These are phyloP conservation scores for Stegastes partitus DNA, from an alignment of 2,113 vertebrate genomes.

Conservation along the genomic window DNA sequence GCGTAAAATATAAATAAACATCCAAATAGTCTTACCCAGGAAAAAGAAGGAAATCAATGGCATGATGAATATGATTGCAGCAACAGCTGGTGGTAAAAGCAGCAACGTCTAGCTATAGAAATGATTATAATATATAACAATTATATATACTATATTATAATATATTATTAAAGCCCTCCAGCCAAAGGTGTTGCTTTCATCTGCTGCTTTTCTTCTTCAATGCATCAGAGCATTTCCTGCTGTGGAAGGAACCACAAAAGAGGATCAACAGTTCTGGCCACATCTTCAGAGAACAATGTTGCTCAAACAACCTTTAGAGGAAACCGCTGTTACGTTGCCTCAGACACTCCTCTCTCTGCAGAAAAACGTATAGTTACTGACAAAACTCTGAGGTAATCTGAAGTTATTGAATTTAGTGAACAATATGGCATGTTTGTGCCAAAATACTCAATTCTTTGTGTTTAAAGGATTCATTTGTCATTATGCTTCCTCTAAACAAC, in stretches of 20 bases:
- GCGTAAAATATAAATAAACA: not conserved
- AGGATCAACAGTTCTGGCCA: slow-evolving; percentile 55
- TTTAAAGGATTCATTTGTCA: not conserved
- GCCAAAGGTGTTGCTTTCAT: not conserved
- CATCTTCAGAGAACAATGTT: slow-evolving; percentile 51
- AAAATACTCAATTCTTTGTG: not conserved
- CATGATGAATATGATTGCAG: slow-evolving; percentile 48
- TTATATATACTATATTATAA: slow-evolving; percentile 1
- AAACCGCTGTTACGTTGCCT: slow-evolving; percentile 14
- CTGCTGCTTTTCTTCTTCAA: not conserved
- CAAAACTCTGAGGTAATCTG: not conserved
- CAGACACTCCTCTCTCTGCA: slow-evolving; percentile 1
- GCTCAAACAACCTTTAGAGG: slow-evolving; percentile 43
- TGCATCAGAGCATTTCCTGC: not conserved
- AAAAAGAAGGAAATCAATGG: slow-evolving; percentile 19
- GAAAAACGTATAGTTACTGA: not conserved
- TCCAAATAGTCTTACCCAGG: slow-evolving; percentile 62
- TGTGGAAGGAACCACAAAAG: slow-evolving; percentile 47
- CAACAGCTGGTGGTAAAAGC: not conserved
- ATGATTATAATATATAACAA: too few species aligned
- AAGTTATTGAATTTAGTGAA: not conserved
- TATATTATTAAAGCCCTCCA: not conserved
- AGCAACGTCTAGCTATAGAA: not conserved
- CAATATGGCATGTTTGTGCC: not conserved
- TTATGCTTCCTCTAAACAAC: not conserved